These are phyloP conservation scores for Muntiacus muntjak DNA, from an alignment of 2,113 vertebrate species.

Conservation along the genomic window DNA sequence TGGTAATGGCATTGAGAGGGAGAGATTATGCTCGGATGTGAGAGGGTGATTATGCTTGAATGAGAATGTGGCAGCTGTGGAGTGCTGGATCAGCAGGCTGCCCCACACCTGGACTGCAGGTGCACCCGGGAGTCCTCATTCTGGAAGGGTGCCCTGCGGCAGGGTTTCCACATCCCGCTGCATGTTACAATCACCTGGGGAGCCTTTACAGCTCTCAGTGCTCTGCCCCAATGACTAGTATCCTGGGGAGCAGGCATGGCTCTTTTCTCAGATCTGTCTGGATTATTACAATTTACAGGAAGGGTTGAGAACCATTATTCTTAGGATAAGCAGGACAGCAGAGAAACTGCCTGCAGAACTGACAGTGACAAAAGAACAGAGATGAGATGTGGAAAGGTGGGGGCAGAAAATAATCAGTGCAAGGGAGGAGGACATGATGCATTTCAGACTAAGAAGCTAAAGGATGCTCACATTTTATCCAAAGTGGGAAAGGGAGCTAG, in stretches of 20 bases:
- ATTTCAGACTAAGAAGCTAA: background rate
- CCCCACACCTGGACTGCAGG: background rate
- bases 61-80: background rate
- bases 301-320: background rate
- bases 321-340: background rate
- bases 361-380: background rate
- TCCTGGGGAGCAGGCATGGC: background rate
- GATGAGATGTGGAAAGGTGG: background rate
- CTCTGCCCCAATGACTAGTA: background rate
- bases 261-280: background rate
- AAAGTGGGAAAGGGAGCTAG: background rate
- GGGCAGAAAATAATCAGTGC: background rate
- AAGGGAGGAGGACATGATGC: background rate
- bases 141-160: background rate
- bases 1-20: background rate
- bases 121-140: background rate
- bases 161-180: background rate
- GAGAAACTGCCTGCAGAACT: background rate
- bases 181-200: background rate
- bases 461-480: background rate
- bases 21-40: rapidly evolving
- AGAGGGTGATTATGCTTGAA: background rate
- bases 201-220: background rate
- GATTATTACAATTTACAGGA: background rate
- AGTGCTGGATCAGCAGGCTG: background rate